These are phyloP conservation scores for Illadopsis cleaveri DNA, from an alignment of 2,113 vertebrate species.

Conservation along the genomic window DNA sequence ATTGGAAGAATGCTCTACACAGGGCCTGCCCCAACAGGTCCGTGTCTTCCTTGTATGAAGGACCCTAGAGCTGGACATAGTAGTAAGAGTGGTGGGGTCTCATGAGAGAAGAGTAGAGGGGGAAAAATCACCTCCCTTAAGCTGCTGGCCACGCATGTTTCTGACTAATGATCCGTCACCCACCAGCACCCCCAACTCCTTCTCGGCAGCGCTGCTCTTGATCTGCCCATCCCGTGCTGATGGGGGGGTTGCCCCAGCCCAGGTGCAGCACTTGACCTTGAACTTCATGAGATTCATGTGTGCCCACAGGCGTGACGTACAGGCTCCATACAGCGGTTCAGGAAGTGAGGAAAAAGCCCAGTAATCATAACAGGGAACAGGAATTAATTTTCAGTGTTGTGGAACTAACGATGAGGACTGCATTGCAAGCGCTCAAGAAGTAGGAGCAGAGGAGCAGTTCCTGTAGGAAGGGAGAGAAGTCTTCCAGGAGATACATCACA, in stretches of 20 bases:
- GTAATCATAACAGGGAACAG: accelerated
- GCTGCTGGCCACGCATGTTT: accelerated
- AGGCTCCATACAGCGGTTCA: neutral
- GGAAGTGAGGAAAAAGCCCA: neutral
- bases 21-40: accelerated
- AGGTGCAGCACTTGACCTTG: too few species aligned
- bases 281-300: neutral
- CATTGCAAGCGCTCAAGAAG: neutral
- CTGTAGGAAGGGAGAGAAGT: neutral
- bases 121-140: neutral
- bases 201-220: accelerated
- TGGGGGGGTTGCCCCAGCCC: accelerated
- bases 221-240: neutral
- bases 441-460: neutral
- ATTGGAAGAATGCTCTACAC: neutral
- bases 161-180: neutral
- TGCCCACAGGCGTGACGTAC: neutral
- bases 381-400: neutral
- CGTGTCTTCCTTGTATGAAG: accelerated
- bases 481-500: neutral
- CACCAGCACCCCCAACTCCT: neutral
- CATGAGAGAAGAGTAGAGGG: neutral
- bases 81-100: neutral
- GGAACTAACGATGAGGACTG: accelerated
- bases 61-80: neutral